Conservation (phyloP, 2,888 invertebrate species). For the Phania funesta region DNA sequence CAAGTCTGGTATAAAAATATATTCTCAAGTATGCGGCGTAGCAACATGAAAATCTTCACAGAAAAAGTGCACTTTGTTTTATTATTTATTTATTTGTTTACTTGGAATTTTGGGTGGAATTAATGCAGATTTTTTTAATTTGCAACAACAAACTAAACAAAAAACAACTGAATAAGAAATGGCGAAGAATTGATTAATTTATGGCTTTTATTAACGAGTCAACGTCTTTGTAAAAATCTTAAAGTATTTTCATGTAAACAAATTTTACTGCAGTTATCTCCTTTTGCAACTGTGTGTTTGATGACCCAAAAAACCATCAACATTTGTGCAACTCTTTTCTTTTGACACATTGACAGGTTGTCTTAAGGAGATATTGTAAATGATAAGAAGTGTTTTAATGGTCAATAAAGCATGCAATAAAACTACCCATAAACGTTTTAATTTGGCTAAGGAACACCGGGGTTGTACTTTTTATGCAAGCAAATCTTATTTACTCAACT, state of each 20-base stretch:
- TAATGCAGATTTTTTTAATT: constrained; percentile 65
- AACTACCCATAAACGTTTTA: too few relatives aligned
- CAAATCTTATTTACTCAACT: too few relatives aligned
- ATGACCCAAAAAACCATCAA: constrained; percentile 35
- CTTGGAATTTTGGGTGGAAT: constrained; percentile 45
- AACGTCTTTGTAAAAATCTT: constrained; percentile 63
- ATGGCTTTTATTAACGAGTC: constrained; percentile 62
- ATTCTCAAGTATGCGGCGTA: constrained; percentile 40
- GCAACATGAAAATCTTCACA: constrained; percentile 39
- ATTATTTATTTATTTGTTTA: constrained; percentile 17
- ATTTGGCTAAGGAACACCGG: too few relatives aligned
- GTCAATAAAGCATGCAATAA: too few relatives aligned
- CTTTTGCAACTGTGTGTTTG: background rate
- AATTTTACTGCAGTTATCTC: constrained; percentile 40
- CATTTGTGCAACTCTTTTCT: background rate
- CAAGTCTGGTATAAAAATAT: constrained; percentile 49
- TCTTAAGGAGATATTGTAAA: too few relatives aligned
- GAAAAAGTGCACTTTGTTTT: constrained; percentile 14
- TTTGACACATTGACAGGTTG: background rate
- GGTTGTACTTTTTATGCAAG: too few relatives aligned
- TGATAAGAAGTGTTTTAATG: too few relatives aligned
- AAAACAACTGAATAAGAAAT: constrained; percentile 29
- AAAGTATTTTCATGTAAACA: constrained; percentile 65
- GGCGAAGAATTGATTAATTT: constrained; percentile 64
- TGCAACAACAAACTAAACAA: constrained; percentile 35